Conservation (phyloP, 2,888 invertebrate species). For the Tetramorium bicarinatum region DNA sequence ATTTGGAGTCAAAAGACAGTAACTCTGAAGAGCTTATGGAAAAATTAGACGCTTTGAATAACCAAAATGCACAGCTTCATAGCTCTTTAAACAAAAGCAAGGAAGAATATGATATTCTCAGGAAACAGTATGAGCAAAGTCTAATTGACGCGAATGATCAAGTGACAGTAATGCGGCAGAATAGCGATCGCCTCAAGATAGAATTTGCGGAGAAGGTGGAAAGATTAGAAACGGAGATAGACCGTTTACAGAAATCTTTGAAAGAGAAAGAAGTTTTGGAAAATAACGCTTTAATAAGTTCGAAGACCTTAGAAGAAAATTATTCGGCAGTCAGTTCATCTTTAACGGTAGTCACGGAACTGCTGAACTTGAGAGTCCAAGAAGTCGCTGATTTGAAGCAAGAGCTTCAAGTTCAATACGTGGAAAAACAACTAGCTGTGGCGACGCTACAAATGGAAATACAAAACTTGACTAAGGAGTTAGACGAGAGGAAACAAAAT, state of each 20-base stretch:
- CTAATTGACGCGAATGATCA: constrained; percentile 80
- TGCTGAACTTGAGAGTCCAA: constrained; percentile 79
- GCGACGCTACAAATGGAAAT: constrained; percentile 81
- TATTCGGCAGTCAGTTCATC: constrained; percentile 67
- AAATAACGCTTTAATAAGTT: constrained; percentile 84
- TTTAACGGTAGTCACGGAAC: constrained; percentile 79
- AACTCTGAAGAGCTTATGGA: constrained; percentile 64
- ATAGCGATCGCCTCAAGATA: constrained; percentile 73
- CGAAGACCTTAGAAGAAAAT: constrained; percentile 86
- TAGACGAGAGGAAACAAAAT: constrained; percentile 75
- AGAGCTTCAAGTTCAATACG: constrained; percentile 78
- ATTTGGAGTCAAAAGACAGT: constrained; percentile 66
- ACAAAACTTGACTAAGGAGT: constrained; percentile 79
- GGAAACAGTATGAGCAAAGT: constrained; percentile 78
- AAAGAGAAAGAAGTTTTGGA: constrained; percentile 81
- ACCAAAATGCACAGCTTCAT: constrained; percentile 72
- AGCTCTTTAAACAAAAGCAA: constrained; percentile 72
- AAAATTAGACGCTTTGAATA: constrained; percentile 74
- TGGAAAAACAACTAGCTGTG: constrained; percentile 72
- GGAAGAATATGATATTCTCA: constrained; percentile 76
- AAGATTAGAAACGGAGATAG: constrained; percentile 71
- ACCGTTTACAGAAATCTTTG: constrained; percentile 67
- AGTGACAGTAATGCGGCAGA: constrained; percentile 74
- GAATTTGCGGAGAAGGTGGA: constrained; percentile 74
- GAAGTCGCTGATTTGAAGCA: constrained; percentile 82